Evolutionary conservation across 2,797 vertebrate species (phyloP), one percentile per base, ranked within the genome.

Genomic region (Channallabes apus): DNA sequence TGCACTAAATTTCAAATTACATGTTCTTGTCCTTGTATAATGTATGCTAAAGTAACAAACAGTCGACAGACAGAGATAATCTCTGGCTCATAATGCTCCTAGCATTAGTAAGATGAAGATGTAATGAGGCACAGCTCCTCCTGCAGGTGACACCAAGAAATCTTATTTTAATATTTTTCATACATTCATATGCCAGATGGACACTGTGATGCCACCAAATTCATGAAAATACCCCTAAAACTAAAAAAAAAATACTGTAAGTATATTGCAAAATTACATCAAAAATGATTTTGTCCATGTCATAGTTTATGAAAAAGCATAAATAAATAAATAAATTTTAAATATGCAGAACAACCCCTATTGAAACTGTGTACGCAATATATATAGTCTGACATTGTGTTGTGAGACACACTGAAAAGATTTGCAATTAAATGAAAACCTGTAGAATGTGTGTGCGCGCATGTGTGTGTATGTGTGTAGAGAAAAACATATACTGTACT

Each of bases 81-180:
- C 89, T 92, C 90, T 90, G 87, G 91, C 93, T 88, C 91, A 87
- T 93, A 91, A 89, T 92, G 88, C 89, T 91, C 87, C 88, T 91
- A 65, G 18, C 82, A 38, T 75, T 88, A 89, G 81, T 85, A 38
- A 83, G 75, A 83, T 91, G 88, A 91, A 87, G 90, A 93, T 93
- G 82, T 88, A 86, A 91, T 75, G 86, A 92, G 91, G 92, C 91
- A 94, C 93, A 96, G 94, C 95, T 94, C 95, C 95, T 95, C 94
- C 95, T 96, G 93, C 94, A 95, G 95, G 95, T 94, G 94, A 92
- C 89, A 78, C 0, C 58, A 68, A 51, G 83, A 75, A 46, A 71
- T n/a, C 32, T 81, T 17, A 72, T 83, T 41, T 58, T 24, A 2
- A 51, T 22, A n/a, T 67, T 67, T 29, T 54, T 29, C 17, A 27